Evolutionary conservation across 2,797 vertebrate genomes (phyloP), one percentile per base, ranked within the genome.

Genomic region (Salarias fasciatus): DNA sequence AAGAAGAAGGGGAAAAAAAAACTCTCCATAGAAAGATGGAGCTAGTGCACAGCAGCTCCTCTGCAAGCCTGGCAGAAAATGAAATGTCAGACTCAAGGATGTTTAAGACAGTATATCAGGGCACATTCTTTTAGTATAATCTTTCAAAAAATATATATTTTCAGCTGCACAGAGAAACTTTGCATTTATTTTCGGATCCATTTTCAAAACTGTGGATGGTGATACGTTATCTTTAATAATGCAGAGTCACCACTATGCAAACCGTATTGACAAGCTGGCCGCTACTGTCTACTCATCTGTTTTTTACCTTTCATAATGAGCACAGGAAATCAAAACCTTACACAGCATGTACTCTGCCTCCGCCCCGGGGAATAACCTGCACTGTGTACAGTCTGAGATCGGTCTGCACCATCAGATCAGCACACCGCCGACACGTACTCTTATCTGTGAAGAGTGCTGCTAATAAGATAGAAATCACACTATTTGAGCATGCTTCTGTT

Each of bases 251-350:
- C 75, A 71, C 65, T 76, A 79, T 69, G 58, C 43, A 52, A 77
- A 65, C 53, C 41, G 2, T 65, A 83, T 77, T 37, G 72, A 82
- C 72, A 63, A 67, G 49, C 67, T 69, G 68, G 69, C 77, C 75
- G 35, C 63, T 58, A 80, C 52, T 82, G 69, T 84, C 63, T 66
- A 56, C 79, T 80, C 76, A 80, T 88, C 74, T 71, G 66, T 81
- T 86, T n/a, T 81, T 75, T 63, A 74, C 69, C 65, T 74, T 84
- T 86, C 56, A 85, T 88, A 83, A 86, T 77, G 72, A 88, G 79
- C 61, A 49, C 55, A 72, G 80, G 70, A 85, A 82, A 78, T 83
- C 78, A 74, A 80, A 83, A 73, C 57, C 80, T 72, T 74, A 83
- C 66, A 36, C 75, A 69, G 71, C 72, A 80, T 72, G 41, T 57